These are phyloP conservation scores for Macquaria ambigua DNA, from an alignment of 2,113 vertebrate species.

Conservation along the genomic window DNA sequence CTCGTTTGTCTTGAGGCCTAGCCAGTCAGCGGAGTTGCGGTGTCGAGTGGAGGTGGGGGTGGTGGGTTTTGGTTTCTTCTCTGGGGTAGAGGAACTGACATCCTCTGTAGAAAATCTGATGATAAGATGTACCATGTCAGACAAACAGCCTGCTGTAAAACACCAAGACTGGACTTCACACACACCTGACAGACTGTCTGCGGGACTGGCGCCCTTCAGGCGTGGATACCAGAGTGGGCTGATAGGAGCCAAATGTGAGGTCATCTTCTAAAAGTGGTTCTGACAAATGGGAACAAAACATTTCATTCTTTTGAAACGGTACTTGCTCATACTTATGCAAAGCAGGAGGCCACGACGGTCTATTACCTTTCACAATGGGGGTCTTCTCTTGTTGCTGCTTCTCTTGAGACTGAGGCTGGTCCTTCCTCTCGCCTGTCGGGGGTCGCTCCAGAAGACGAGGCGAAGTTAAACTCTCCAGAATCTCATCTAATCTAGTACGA, in stretches of 20 bases:
- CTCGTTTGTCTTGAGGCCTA: slow-evolving; percentile 86
- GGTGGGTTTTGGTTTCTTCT: slow-evolving; percentile 76
- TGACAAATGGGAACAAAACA: slow-evolving; percentile 16
- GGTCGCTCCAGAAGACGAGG: slow-evolving; percentile 82
- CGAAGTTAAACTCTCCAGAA: slow-evolving; percentile 85
- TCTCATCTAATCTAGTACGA: slow-evolving; percentile 88
- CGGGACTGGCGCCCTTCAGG: slow-evolving; percentile 83
- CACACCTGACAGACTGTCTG: slow-evolving; percentile 88
- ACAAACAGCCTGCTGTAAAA: not conserved
- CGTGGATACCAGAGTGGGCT: slow-evolving; percentile 85
- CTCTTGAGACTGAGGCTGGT: slow-evolving; percentile 74
- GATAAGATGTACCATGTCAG: not conserved
- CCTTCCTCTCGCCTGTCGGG: slow-evolving; percentile 75
- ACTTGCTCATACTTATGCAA: not conserved
- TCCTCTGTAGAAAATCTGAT: slow-evolving; percentile 88
- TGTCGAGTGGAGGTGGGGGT: slow-evolving; percentile 55
- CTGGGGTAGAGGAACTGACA: slow-evolving; percentile 71
- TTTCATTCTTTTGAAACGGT: not conserved
- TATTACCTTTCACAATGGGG: slow-evolving; percentile 66
- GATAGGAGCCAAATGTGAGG: slow-evolving; percentile 89
- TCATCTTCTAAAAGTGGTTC: slow-evolving; percentile 77
- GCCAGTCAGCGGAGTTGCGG: slow-evolving; percentile 85
- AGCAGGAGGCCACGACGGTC: not conserved
- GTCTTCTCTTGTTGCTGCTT: slow-evolving; percentile 67
- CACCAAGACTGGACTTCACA: not conserved